Evolutionary conservation across 1,140 invertebrate species (phyloP).

Genomic region (Micrasema minimum): DNA sequence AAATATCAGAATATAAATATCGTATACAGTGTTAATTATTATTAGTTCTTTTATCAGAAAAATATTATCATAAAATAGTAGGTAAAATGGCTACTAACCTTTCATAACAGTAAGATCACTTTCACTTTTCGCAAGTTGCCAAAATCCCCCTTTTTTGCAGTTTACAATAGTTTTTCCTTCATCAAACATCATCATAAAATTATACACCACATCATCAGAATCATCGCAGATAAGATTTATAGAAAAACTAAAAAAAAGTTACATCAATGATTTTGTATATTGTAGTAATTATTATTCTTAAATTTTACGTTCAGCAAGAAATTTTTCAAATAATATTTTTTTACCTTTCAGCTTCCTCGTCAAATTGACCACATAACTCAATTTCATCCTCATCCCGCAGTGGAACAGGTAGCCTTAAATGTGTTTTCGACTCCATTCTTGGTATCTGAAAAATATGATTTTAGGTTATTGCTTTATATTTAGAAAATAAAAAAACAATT

Average conservation of each 20-base stretch:
- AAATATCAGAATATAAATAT: no score
- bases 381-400: background rate
- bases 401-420: no score
- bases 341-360: background rate
- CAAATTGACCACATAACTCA: background rate
- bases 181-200: background rate
- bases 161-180: background rate
- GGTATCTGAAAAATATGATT: no score
- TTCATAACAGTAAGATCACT: background rate
- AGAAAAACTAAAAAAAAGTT: constrained; percentile 5
- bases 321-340: background rate
- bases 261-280: no score
- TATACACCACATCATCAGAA: background rate
- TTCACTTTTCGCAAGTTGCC: background rate
- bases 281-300: no score
- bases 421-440: no score
- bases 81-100: background rate
- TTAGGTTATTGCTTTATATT: no score
- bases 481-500: no score
- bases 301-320: no score
- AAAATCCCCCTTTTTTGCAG: background rate
- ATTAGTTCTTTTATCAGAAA: background rate
- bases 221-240: background rate
- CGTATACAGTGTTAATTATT: no score
- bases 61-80: background rate